phyloP scores from a whole-genome alignment of 30 jellyfish, hydroid and myxozoan species.

The Pelagia noctiluca region DNA sequence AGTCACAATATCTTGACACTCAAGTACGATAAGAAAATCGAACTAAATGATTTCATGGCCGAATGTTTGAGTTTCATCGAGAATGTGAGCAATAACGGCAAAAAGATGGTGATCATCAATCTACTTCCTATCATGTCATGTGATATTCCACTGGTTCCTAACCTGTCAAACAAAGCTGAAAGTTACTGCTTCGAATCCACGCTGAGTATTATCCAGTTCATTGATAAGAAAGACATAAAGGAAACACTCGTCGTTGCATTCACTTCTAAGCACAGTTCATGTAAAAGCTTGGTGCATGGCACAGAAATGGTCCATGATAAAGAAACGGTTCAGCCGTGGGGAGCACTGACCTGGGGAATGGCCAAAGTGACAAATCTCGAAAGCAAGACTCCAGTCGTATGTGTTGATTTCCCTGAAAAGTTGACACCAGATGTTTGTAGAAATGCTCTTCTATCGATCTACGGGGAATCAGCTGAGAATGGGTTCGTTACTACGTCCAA shows the following conservation, averaged over 20 bases:
- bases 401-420: constrained; percentile 10
- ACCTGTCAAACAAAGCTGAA: neutral
- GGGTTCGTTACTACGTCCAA: neutral
- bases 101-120: constrained; percentile 19
- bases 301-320: neutral
- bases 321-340: constrained; percentile 34
- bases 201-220: constrained; percentile 7
- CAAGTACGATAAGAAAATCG: neutral
- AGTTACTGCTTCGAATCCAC: constrained; percentile 54
- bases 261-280: too few relatives aligned
- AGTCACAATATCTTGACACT: too few relatives aligned
- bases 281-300: constrained; percentile 13
- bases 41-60: neutral
- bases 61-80: neutral
- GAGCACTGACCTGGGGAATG: constrained; percentile 42
- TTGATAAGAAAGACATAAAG: neutral
- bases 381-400: constrained; percentile 1
- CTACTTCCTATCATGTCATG: constrained; percentile 30
- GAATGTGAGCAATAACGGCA: neutral
- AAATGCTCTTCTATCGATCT: neutral
- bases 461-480: constrained; percentile 2
- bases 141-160: neutral
- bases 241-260: constrained; percentile 13
- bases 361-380: constrained; percentile 30
- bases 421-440: neutral